Conservation (phyloP, 2,797 vertebrate species). For the Buceros bicornis region DNA sequence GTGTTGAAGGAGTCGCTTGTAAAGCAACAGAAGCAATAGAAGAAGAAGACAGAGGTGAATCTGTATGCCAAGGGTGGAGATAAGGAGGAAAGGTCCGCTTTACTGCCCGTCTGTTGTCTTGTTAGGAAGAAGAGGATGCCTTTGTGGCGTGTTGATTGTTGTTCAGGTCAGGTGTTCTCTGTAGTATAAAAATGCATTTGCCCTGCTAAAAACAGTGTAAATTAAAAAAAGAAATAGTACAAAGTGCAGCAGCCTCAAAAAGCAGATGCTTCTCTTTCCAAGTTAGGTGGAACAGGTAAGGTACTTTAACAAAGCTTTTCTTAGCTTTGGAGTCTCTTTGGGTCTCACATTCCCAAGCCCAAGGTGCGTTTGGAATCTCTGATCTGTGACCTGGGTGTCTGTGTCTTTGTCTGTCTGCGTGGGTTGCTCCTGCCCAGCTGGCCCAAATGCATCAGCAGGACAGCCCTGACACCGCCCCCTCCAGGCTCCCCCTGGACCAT, state of each 20-base stretch:
- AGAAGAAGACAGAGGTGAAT: not conserved
- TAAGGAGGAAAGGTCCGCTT: not conserved
- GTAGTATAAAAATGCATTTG: not conserved
- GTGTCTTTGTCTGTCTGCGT: too few species aligned
- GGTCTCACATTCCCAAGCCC: not conserved
- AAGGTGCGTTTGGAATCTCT: accelerated
- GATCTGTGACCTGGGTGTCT: not conserved
- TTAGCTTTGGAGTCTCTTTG: not conserved
- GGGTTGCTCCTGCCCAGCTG: not conserved
- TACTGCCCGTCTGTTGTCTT: too few species aligned
- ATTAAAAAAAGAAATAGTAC: not conserved
- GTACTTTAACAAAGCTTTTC: not conserved
- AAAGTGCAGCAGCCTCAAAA: not conserved
- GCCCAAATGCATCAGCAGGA: not conserved
- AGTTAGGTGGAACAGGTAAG: not conserved
- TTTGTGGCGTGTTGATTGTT: accelerated
- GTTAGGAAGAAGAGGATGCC: not conserved
- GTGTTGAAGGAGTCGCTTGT: not conserved
- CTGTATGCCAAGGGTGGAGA: not conserved
- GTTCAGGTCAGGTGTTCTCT: not conserved
- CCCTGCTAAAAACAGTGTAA: not conserved
- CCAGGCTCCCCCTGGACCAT: not conserved
- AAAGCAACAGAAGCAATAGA: not conserved
- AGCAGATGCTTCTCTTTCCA: not conserved
- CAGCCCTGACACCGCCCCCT: accelerated